Evolutionary conservation across 1,140 invertebrate genomes (phyloP).

Genomic region (Drosophila ohnishii): DNA sequence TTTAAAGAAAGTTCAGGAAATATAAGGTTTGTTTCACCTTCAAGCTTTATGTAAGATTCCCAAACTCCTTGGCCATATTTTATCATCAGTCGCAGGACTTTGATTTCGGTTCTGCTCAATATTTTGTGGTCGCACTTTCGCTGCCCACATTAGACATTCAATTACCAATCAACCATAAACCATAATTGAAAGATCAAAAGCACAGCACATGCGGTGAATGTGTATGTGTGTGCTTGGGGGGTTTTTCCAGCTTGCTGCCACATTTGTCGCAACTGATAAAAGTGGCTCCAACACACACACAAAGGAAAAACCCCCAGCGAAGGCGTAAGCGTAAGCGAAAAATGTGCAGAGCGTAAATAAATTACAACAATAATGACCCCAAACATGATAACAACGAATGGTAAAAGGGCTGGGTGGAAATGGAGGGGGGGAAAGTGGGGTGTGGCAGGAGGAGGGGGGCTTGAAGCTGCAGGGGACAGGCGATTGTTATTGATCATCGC

Average conservation of each 20-base stretch:
- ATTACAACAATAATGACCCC: conserved; percentile 80
- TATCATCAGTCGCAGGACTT: conserved; percentile 14
- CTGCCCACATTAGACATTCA: conserved; percentile 63
- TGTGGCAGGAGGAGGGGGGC: neutral
- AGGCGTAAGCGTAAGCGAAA: conserved; percentile 71
- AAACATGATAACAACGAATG: conserved; percentile 77
- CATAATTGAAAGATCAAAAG: conserved; percentile 79
- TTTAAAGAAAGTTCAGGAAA: no score
- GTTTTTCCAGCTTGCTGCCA: conserved; percentile 41
- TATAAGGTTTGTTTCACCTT: no score
- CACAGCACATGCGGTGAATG: conserved; percentile 19
- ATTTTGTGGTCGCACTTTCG: conserved; percentile 13
- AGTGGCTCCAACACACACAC: conserved; percentile 18
- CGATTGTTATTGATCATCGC: conserved; percentile 80
- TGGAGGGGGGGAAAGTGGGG: neutral
- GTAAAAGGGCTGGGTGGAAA: conserved; percentile 7
- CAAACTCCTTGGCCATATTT: neutral
- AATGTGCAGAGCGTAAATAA: conserved; percentile 77
- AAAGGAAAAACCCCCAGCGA: conserved; percentile 27
- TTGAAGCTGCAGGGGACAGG: conserved; percentile 28
- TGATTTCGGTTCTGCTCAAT: conserved; percentile 32
- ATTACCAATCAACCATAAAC: conserved; percentile 75
- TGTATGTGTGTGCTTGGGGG: conserved; percentile 2
- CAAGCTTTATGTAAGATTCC: no score
- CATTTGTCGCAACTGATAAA: conserved; percentile 73